Base-by-base conservation (phyloP, 2,888 invertebrate species). In the Coelinius sp. region DNA sequence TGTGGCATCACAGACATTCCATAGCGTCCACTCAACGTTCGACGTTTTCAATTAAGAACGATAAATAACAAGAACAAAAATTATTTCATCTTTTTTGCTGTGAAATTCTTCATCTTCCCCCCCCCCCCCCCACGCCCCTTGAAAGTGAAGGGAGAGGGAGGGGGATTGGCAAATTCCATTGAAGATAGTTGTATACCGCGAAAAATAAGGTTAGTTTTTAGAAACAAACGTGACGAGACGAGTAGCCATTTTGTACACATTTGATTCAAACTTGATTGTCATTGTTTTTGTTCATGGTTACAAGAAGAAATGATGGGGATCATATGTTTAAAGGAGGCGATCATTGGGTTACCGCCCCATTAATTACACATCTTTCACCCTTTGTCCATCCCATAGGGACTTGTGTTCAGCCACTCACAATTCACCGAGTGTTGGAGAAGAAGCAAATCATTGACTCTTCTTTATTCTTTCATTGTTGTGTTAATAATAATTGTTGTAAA, bases 191-290 rank as follows among this genome's bases (percentile, higher is more conserved):
- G 53, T 65, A 68, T 83, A 79, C 79, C 80, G 77, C 81, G 82
- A 84, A 84, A 84, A 82, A 78, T 81, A 77, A 76, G 72, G 68
- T 75, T 27, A 75, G 77, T 84, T 85, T 84, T 83, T 84, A 81
- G 83, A 83, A 84, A 78, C 75, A 44, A 62, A 22, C 27, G 12
- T 31, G 25, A 27, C n/a, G 20, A 17, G 17, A 49, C 46, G 20
- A 59, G 31, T 31, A 17, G 31, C 35, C 59, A 59, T 59, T 65
- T 65, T 65, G 25, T 35, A 59, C 35, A 35, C 59, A 2, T 31
- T 59, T 35, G 17, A 35, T 59, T 56, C 2, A 46, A 44, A 65
- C 25, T n/a, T 22, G 35, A 44, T 14, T n/a, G 22, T 41, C 44
- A 10, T 65, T 65, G 46, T 31, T 22, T 56, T 53, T 38, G 20